Base-by-base conservation (phyloP, 1,140 invertebrate genomes). In the Triops cancriformis region DNA sequence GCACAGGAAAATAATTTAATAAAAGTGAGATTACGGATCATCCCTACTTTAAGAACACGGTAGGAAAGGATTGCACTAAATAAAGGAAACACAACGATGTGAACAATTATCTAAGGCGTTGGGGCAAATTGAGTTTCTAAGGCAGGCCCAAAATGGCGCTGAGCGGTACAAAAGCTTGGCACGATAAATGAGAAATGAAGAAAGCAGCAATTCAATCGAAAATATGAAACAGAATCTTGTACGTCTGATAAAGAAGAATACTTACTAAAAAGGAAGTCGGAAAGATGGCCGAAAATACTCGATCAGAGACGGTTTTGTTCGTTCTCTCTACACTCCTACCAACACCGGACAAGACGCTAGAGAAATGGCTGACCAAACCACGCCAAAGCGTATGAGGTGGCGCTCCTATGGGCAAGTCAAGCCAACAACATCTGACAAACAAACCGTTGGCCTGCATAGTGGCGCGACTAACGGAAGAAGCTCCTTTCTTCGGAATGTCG, bases 381-480 rank as follows among this genome's bases (percentile, higher is more conserved):
- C 51, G 51, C 51, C 23, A 64, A 64, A 64, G 23, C 23, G 18
- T 23, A 23, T 23, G 14, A 23, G 23, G 51, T 64, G 51, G 51
- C 51, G 51, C 51, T 64, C 51, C 51, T 64, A 64, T 23, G 23
- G 51, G 51, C 51, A 64, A 64, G 51, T 18, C 1, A 23, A 7
- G 51, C 18, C 5, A 64, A 64, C 51, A 5, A 64, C 31, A 64
- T 45, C 43, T 18, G 43, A n/a, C 23, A 23, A 23, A 18, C 23
- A 64, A 64, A 64, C n/a, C 51, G n/a, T 64, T 64, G n/a, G 51
- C 23, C 51, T 64, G 51, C 51, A 64, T 64, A 64, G 51, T 64
- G 2, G 51, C 51, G 51, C 51, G 10, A 64, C 51, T n/a, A n/a
- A n/a, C n/a, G 18, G 6, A 64, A 14, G 51, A 18, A n/a, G 23